These are phyloP conservation scores for Lucinisca nassula DNA, from an alignment of 2,888 invertebrate species.

Conservation along the genomic window DNA sequence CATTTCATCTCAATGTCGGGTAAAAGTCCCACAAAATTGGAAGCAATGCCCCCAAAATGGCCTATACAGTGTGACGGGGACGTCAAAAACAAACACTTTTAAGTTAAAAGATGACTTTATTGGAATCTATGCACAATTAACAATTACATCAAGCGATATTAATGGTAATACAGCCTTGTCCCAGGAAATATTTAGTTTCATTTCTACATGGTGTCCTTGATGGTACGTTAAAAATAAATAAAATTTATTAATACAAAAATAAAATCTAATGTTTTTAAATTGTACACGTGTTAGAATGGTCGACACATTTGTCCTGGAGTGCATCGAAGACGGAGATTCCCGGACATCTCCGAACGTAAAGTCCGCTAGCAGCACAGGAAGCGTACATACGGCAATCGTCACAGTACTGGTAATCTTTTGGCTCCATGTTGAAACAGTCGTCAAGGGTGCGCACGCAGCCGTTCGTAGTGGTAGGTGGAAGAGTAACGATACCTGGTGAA, in stretches of 20 bases:
- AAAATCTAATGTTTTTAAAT: not conserved
- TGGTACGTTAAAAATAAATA: no score
- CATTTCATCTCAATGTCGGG: no score
- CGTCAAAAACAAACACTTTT: no score
- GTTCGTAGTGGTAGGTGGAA: conserved; percentile 33
- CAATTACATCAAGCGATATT: no score
- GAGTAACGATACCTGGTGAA: not conserved
- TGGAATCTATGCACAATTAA: no score
- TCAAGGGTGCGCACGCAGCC: conserved; percentile 49
- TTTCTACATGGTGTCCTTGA: no score
- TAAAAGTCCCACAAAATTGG: no score
- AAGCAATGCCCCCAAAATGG: no score
- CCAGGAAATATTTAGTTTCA: no score
- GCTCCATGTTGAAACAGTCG: conserved; percentile 49
- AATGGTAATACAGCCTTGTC: no score
- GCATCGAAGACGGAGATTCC: conserved; percentile 57
- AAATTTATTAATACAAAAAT: not conserved
- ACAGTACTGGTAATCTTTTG: conserved; percentile 62
- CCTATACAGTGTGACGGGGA: no score
- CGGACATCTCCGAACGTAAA: conserved; percentile 65
- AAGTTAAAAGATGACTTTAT: no score
- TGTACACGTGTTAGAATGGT: conserved; percentile 10
- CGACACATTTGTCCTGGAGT: conserved; percentile 41
- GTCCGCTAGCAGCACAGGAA: conserved; percentile 67
- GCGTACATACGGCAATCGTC: conserved; percentile 63